Evolutionary conservation across 2,797 vertebrate genomes (phyloP), one percentile per base, ranked within the genome.

Genomic region (Tympanoctomys barrerae): DNA sequence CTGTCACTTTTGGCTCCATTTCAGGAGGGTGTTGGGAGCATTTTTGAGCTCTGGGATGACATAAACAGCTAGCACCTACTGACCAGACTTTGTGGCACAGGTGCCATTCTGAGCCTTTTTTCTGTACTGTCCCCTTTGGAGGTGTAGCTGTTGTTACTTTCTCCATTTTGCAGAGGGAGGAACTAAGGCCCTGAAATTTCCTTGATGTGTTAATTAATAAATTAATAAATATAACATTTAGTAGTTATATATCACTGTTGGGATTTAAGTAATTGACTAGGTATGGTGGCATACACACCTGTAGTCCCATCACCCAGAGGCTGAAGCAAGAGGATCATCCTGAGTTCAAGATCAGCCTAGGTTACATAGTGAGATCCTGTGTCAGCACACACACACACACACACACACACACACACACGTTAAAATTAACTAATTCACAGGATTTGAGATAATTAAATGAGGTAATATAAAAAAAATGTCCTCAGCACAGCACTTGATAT

Each of bases 1-100:
- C 57, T 96, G 11, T 88, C 39, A 26, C 57, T 96, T 96, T 8
- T 39, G 89, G 94, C 93, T 94, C 49, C 68, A 42, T 87, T 92
- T 84, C 71, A 70, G 66, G 70, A 88, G 92, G 70, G 11, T 39
- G 18, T 85, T 89, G 54, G 87, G 71, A 90, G 26, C 79, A 18
- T 42, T 52, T 81, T n/a, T 22, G 75, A 92, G 64, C 78, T 78
- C 49, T 87, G 70, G 36, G 66, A 36, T 78, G 61, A 75, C 42
- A 57, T 68, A 84, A 78, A 57, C 61, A 84, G 36, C n/a, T 83
- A 70, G 68, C 54, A 16, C 77, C 71, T 59, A n/a, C 7, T 64
- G 64, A 89, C 42, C 49, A 81, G 89, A 62, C 57, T 88, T 46
- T 62, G 26, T 91, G 66, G 59, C 70, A 61, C 28, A 86, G 75